These are phyloP conservation scores for Pogoniulus pusillus DNA, from an alignment of 2,797 vertebrate genomes.

Conservation along the genomic window DNA sequence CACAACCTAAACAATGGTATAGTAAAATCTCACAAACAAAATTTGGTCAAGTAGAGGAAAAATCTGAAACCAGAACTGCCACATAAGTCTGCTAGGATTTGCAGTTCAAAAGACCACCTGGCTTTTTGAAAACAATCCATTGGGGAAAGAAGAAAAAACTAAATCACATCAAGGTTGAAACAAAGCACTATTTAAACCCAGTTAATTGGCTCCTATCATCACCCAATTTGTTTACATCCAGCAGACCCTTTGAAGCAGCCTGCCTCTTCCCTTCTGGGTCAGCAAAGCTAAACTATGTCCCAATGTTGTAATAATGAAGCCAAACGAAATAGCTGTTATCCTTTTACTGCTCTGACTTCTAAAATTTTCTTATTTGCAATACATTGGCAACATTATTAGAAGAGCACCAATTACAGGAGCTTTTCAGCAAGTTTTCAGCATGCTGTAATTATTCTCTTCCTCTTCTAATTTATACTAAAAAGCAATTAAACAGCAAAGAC, in stretches of 20 bases:
- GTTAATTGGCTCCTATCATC: neutral
- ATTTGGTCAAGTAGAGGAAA: neutral
- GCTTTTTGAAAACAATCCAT: neutral
- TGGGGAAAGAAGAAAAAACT: neutral
- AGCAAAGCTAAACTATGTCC: neutral
- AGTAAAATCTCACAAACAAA: neutral
- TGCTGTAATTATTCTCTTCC: neutral
- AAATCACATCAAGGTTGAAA: neutral
- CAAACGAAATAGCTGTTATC: neutral
- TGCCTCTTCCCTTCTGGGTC: neutral
- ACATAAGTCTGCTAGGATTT: neutral
- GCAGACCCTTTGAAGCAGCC: neutral
- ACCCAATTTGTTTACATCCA: neutral
- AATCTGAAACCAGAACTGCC: neutral
- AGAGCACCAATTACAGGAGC: neutral
- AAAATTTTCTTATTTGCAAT: neutral
- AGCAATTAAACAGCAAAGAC: neutral
- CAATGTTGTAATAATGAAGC: neutral
- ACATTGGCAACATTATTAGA: neutral
- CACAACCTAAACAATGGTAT: accelerated
- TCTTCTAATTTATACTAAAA: neutral
- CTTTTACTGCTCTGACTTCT: neutral
- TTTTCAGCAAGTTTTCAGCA: neutral
- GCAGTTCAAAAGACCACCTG: neutral
- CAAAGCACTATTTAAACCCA: neutral